Evolutionary conservation across 2,888 invertebrate genomes (phyloP).

Genomic region (Cephus pulcher): DNA sequence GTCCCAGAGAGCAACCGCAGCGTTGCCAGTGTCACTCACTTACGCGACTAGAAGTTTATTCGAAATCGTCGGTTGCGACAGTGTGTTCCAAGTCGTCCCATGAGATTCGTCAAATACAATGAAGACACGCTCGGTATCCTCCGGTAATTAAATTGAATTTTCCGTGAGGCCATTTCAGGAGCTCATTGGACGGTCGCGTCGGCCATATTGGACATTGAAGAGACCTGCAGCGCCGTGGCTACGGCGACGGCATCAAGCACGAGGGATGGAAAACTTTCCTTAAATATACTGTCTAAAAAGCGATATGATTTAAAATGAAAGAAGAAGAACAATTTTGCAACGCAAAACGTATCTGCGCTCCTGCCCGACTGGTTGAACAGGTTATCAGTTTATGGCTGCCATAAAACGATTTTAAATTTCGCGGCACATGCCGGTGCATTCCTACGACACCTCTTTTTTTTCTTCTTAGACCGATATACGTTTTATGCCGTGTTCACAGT

Average conservation of each 20-base stretch:
- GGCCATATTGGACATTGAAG: neutral
- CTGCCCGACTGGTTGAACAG: conserved; percentile 60
- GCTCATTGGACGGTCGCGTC: neutral
- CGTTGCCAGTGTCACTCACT: conserved; percentile 17
- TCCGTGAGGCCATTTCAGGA: neutral
- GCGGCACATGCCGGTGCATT: conserved; percentile 55
- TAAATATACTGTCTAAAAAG: neutral
- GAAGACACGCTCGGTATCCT: neutral
- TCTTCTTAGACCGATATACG: conserved; percentile 17
- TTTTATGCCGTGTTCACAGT: conserved; percentile 25
- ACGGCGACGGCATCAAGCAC: neutral
- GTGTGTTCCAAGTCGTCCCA: neutral
- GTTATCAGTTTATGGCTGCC: conserved; percentile 61
- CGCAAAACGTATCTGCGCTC: conserved; percentile 40
- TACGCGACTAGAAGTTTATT: neutral
- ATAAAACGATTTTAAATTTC: conserved; percentile 64
- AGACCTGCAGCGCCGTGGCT: neutral
- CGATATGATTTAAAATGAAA: conserved; percentile 30
- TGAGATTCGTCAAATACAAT: neutral
- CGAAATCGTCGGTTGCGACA: neutral
- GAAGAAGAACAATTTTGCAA: conserved; percentile 42
- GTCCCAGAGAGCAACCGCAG: conserved; percentile 3
- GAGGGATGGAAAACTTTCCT: neutral
- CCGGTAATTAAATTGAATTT: neutral
- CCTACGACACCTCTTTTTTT: conserved; percentile 33